Conservation (phyloP, 1,140 invertebrate species). For the Alviniconcha marisindica region DNA sequence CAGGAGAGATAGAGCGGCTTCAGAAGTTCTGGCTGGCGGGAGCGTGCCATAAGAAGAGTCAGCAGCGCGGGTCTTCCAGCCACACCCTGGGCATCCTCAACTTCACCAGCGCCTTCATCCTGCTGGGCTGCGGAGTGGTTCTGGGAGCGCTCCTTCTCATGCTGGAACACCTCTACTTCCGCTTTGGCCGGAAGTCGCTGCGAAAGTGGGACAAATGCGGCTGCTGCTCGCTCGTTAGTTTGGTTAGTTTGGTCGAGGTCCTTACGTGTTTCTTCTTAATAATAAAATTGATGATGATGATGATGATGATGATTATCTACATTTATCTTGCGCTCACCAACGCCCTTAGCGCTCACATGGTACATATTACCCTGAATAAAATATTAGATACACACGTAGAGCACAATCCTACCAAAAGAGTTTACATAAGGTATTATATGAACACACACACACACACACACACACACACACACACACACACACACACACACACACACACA, state of each 20-base stretch:
- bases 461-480: no score
- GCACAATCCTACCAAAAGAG: no score
- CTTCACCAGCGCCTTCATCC: constrained; percentile 94
- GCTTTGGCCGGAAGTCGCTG: constrained; percentile 89
- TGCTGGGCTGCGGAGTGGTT: constrained; percentile 95
- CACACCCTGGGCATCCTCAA: constrained; percentile 97
- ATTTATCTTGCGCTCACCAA: no score
- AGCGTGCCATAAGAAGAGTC: constrained; percentile 87
- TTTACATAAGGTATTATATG: no score
- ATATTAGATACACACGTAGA: no score
- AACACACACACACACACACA: no score
- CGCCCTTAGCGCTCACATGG: no score
- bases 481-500: no score
- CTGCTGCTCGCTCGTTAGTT: constrained; percentile 94
- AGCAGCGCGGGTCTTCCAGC: constrained; percentile 70
- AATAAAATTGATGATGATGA: neutral
- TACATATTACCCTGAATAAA: no score
- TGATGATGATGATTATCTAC: no score
- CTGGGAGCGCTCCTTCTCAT: constrained; percentile 90
- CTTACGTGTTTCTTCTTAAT: neutral
- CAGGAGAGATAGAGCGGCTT: constrained; percentile 94
- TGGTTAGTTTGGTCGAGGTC: constrained; percentile 78
- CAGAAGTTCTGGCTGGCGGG: constrained; percentile 98
- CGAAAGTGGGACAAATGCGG: constrained; percentile 91
- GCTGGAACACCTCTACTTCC: constrained; percentile 95